A percentile compares a stretch with the other conserved stretches of the same genome.
Evolutionary conservation across 1,140 invertebrate genomes (phyloP).

Genomic region (Drosophila pandora): DNA sequence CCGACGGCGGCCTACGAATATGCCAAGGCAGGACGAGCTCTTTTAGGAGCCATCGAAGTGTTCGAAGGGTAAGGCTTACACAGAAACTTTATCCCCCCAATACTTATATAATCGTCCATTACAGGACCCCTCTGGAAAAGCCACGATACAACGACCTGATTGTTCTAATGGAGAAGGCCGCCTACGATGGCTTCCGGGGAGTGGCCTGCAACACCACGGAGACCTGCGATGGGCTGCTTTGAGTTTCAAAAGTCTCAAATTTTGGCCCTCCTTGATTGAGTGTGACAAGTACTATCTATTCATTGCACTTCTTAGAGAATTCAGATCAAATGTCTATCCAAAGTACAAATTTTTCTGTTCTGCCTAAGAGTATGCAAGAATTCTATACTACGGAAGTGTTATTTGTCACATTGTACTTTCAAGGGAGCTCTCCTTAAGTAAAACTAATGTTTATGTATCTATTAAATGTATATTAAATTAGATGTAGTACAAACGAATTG

Average conservation of each 20-base stretch:
- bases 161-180: conserved; percentile 68
- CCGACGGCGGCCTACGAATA: conserved; percentile 90
- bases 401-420: neutral
- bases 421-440: neutral
- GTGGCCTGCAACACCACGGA: conserved; percentile 70
- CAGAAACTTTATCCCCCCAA: neutral
- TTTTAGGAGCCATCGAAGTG: conserved; percentile 89
- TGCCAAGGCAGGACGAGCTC: conserved; percentile 89
- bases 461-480: conserved; percentile 43
- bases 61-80: conserved; percentile 86
- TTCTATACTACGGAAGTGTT: no score
- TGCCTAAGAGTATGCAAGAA: no score
- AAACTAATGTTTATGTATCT: conserved; percentile 38
- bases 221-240: conserved; percentile 61
- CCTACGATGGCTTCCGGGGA: conserved; percentile 73
- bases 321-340: no score
- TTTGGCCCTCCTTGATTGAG: no score
- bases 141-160: conserved; percentile 74
- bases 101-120: neutral
- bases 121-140: conserved; percentile 57
- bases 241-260: neutral
- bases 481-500: conserved; percentile 63
- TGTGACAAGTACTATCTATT: neutral
- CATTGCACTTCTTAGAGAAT: no score
- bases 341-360: no score